Evolutionary conservation across 2,888 invertebrate genomes (phyloP).

Genomic region (Nematopogon swammerdamellus): DNA sequence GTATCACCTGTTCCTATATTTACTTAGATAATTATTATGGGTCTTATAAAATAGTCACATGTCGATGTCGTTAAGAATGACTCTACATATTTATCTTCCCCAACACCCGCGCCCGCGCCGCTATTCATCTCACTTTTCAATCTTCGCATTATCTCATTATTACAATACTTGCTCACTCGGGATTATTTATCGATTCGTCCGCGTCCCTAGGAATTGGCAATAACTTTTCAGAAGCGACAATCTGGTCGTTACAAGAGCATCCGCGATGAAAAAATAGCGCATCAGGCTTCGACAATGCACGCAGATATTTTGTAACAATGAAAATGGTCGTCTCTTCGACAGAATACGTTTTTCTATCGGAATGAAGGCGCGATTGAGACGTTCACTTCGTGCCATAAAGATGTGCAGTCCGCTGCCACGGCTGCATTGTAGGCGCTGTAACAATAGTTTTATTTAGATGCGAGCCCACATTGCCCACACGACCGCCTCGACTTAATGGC

Average conservation of each 20-base stretch:
- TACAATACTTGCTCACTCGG: conserved; percentile 52
- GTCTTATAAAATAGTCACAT: too few relatives aligned
- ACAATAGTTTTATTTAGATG: conserved; percentile 55
- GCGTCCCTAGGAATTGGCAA: conserved; percentile 51
- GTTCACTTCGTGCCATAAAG: conserved; percentile 35
- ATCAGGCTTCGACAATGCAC: conserved; percentile 25
- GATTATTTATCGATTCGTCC: conserved; percentile 48
- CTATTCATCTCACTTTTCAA: conserved; percentile 50
- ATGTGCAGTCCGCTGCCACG: conserved; percentile 52
- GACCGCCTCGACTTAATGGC: conserved; percentile 48
- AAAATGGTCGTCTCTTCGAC: conserved; percentile 6
- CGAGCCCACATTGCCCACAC: conserved; percentile 52
- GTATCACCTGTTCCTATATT: too few relatives aligned
- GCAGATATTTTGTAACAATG: conserved; percentile 30
- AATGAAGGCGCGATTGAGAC: conserved; percentile 20
- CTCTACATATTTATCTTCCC: too few relatives aligned
- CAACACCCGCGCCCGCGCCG: conserved; percentile 13
- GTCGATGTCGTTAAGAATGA: too few relatives aligned
- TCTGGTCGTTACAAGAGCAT: background rate
- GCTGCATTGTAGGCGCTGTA: conserved; percentile 24
- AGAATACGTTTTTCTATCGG: background rate
- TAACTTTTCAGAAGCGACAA: conserved; percentile 28
- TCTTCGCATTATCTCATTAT: conserved; percentile 52
- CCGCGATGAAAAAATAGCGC: conserved; percentile 41
- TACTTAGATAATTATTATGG: too few relatives aligned